Evolutionary conservation across 2,888 invertebrate species (phyloP).

Genomic region (Drosophila pseudotalamancana): DNA sequence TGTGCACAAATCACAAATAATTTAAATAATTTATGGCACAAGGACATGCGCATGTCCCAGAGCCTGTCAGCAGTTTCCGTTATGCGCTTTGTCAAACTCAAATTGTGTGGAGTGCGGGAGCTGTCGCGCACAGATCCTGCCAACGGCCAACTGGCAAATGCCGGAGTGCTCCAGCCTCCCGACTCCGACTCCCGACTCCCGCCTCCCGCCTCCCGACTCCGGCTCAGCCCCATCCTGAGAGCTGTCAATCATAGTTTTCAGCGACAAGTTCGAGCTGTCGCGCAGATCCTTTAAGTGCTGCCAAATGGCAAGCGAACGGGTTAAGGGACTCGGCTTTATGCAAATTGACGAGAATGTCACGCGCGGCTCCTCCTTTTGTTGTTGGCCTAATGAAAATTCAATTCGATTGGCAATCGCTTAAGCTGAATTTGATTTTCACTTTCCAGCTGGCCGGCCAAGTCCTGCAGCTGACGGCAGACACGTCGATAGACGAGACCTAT

Average conservation of each 20-base stretch:
- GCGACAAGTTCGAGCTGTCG: slow-evolving; percentile 26
- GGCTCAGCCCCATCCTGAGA: slow-evolving; percentile 10
- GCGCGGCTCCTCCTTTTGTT: slow-evolving; percentile 3
- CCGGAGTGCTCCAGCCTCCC: slow-evolving; percentile 11
- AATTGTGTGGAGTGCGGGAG: neutral
- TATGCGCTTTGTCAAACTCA: slow-evolving; percentile 54
- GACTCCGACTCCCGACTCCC: slow-evolving; percentile 3
- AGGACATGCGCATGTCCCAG: slow-evolving; percentile 27
- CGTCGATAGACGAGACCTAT: slow-evolving; percentile 3
- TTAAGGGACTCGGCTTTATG: slow-evolving; percentile 24
- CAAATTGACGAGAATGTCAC: slow-evolving; percentile 14
- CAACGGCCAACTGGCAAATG: slow-evolving; percentile 28
- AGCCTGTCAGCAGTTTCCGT: slow-evolving; percentile 30
- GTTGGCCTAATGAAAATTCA: slow-evolving; percentile 64
- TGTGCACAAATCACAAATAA: slow-evolving; percentile 46
- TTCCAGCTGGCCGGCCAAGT: slow-evolving; percentile 40
- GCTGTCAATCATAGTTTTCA: slow-evolving; percentile 65
- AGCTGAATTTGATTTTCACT: slow-evolving; percentile 65
- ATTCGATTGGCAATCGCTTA: slow-evolving; percentile 65
- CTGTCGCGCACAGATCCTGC: slow-evolving; percentile 48
- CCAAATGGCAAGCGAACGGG: slow-evolving; percentile 60
- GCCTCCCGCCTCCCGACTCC: neutral
- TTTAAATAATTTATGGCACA: slow-evolving; percentile 56
- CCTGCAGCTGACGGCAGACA: slow-evolving; percentile 42
- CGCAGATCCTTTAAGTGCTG: slow-evolving; percentile 58